Base-by-base conservation (phyloP, 2,888 invertebrate genomes). In the Drosophila ustulata region DNA sequence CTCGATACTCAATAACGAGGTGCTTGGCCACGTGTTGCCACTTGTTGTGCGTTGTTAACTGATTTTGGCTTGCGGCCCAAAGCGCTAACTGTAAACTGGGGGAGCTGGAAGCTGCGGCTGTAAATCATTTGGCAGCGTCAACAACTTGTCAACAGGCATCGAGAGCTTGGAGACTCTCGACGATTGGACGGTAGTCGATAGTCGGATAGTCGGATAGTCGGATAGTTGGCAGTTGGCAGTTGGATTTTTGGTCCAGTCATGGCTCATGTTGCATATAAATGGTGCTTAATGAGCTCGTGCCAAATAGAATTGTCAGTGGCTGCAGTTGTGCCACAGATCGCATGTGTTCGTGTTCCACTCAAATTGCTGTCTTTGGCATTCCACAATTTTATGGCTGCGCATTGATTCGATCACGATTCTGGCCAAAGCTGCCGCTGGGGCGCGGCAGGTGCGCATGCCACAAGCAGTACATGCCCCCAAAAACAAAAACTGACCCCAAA, bases 221-320 rank as follows among this genome's bases (percentile, higher is more conserved):
- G n/a, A n/a, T n/a, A n/a, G n/a, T n/a, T n/a, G n/a, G 61, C 43
- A 61, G 74, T 73, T 41, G 46, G 23, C 18, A 30, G 46, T 13
- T 39, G 32, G 56, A 51, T 53, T 80, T 87, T 82, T 87, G 85
- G 80, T 73, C 79, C 86, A 83, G 80, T 84, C 82, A 88, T 79
- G 84, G 79, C 79, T 80, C 74, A 87, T 89, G 85, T 82, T 85
- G 91, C 88, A 90, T 90, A 90, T 90, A 90, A 90, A 90, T 90
- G 89, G 89, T 79, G 80, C 87, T 90, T 90, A 90, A 90, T 90
- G 91, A 90, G 90, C 90, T 90, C 90, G 91, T 90, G 91, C 90
- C 90, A 89, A 87, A 88, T 88, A 80, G 88, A 90, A 90, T 88
- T 82, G 82, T 85, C 82, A 82, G 88, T 43, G 75, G 71, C 52